Evolutionary conservation across 2,797 vertebrate species (phyloP).

Genomic region (Geotrypetes seraphini): DNA sequence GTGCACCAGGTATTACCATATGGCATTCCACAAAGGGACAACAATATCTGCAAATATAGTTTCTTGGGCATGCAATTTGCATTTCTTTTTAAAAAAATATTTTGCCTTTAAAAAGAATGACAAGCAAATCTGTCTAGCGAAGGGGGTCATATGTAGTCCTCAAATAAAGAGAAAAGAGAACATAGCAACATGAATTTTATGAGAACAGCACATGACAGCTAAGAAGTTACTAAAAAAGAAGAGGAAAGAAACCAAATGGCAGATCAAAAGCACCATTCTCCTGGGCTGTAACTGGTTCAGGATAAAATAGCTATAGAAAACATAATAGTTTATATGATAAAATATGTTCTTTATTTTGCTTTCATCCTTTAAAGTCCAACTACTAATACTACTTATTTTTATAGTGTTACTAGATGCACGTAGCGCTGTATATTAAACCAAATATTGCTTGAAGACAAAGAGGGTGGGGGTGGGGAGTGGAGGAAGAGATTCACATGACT

Average conservation of each 20-base stretch:
- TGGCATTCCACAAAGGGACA: constrained; percentile 26
- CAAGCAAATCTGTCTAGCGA: constrained; percentile 41
- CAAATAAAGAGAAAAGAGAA: constrained; percentile 36
- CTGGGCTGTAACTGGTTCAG: constrained; percentile 18
- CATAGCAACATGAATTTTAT: constrained; percentile 26
- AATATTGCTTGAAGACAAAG: too few relatives aligned
- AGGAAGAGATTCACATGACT: too few relatives aligned
- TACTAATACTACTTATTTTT: too few relatives aligned
- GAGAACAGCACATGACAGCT: constrained; percentile 19
- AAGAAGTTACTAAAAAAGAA: constrained; percentile 23
- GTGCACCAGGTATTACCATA: too few relatives aligned
- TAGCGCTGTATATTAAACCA: too few relatives aligned
- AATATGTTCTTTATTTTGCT: too few relatives aligned
- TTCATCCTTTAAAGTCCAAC: too few relatives aligned
- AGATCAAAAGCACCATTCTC: constrained; percentile 19
- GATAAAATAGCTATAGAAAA: neutral
- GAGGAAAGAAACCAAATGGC: constrained; percentile 1
- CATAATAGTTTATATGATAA: neutral
- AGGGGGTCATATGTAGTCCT: constrained; percentile 17
- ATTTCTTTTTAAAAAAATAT: too few relatives aligned
- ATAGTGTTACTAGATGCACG: too few relatives aligned
- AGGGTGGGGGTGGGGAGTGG: too few relatives aligned
- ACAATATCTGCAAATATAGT: constrained; percentile 24
- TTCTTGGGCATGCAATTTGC: constrained; percentile 33
- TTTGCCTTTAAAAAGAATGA: constrained; percentile 15